Conservation (phyloP, 2,113 vertebrate genomes). For the Lathamus discolor region DNA sequence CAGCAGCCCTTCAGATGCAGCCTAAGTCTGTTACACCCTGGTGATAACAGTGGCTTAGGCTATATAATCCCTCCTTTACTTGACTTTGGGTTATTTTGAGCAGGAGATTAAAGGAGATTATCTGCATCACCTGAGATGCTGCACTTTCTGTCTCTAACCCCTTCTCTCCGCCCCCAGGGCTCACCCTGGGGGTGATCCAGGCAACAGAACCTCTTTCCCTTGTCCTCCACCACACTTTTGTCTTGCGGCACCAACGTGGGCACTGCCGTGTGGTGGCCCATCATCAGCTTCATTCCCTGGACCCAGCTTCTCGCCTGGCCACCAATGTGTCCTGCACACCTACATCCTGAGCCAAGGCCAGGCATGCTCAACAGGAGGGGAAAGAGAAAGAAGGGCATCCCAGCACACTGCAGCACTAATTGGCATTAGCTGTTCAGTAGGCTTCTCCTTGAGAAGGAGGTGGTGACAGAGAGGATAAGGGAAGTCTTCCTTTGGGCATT, state of each 20-base stretch:
- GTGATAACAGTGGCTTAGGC: conserved; percentile 47
- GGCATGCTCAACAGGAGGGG: neutral
- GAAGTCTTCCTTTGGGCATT: neutral
- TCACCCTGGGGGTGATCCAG: neutral
- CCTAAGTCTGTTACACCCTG: conserved; percentile 41
- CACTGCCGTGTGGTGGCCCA: neutral
- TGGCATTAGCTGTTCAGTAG: neutral
- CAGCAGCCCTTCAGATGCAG: neutral
- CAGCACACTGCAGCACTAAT: neutral
- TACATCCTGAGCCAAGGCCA: neutral
- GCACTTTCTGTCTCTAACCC: conserved; percentile 3
- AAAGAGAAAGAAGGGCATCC: neutral
- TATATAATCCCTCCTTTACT: conserved; percentile 76
- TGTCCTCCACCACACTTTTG: accelerated
- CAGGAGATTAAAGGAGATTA: conserved; percentile 79
- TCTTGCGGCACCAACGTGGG: neutral
- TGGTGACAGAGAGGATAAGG: neutral
- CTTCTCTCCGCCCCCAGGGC: neutral
- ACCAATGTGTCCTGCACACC: neutral
- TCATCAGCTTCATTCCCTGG: neutral
- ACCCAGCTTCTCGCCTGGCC: neutral
- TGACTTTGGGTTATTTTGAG: conserved; percentile 80
- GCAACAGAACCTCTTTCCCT: neutral
- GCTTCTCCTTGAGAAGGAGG: neutral
- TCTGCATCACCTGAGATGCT: conserved; percentile 46